Percentiles rank a stretch among this genome's conserved stretches.
phyloP scores from a whole-genome alignment of 2,888 invertebrate species.

The Dinocampus coccinellae region DNA sequence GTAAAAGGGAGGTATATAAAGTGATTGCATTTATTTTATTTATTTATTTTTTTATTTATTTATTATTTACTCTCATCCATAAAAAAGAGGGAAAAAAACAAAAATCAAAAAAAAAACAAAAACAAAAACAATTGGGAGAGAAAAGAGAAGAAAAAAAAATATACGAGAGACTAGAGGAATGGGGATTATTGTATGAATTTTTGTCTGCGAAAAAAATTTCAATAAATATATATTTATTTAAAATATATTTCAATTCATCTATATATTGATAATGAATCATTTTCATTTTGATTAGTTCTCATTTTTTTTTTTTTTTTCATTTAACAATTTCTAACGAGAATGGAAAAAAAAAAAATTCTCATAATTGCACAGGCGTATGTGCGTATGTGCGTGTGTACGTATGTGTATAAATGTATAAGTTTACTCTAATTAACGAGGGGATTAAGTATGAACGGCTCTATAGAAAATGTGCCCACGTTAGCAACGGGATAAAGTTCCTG shows the following conservation, averaged over 20 bases:
- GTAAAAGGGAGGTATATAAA: not conserved
- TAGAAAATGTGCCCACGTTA: conserved; percentile 21
- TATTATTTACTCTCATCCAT: not conserved
- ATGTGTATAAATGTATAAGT: too few relatives aligned
- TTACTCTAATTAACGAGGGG: conserved; percentile 31
- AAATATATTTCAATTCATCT: too few relatives aligned
- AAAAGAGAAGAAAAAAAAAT: too few relatives aligned
- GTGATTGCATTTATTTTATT: not conserved
- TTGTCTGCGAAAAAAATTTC: too few relatives aligned
- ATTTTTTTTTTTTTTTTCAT: not conserved
- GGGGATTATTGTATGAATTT: too few relatives aligned
- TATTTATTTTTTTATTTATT: not conserved
- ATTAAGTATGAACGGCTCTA: conserved; percentile 29
- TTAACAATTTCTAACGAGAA: not conserved
- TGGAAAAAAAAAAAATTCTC: conserved; percentile 11
- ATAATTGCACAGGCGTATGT: conserved; percentile 27
- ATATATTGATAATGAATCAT: too few relatives aligned
- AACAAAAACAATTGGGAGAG: too few relatives aligned
- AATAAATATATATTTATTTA: too few relatives aligned
- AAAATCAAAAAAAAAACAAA: too few relatives aligned
- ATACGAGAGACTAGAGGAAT: too few relatives aligned
- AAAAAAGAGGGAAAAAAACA: too few relatives aligned
- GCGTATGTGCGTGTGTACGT: too few relatives aligned
- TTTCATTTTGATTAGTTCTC: not conserved
- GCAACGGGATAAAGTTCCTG: conserved; percentile 30